Evolutionary conservation across 1,140 invertebrate species (phyloP).

Genomic region (Periplaneta americana): DNA sequence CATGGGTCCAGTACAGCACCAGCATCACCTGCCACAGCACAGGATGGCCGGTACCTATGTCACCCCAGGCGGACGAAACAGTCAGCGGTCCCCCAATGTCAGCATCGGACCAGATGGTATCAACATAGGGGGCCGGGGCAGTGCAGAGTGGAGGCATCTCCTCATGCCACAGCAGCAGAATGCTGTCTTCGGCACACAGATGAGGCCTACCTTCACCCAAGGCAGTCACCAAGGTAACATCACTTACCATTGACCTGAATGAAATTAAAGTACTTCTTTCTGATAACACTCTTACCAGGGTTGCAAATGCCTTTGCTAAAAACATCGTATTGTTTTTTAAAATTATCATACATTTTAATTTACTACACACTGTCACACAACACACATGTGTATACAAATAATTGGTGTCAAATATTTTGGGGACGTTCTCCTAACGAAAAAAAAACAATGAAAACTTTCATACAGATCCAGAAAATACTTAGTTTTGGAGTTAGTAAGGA

Average conservation of each 20-base stretch:
- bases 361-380: too few relatives aligned
- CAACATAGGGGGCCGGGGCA: constrained; percentile 23
- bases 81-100: constrained; percentile 45
- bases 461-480: too few relatives aligned
- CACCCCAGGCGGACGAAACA: constrained; percentile 36
- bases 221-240: not conserved
- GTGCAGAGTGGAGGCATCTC: constrained; percentile 59
- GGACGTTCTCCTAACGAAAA: too few relatives aligned
- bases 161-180: constrained; percentile 60
- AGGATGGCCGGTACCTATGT: constrained; percentile 20
- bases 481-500: too few relatives aligned
- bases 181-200: constrained; percentile 46
- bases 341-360: too few relatives aligned
- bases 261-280: not conserved
- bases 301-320: too few relatives aligned
- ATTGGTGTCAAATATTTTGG: too few relatives aligned
- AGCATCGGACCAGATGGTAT: constrained; percentile 38
- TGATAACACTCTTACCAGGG: too few relatives aligned
- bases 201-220: constrained; percentile 50
- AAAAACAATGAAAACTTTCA: too few relatives aligned
- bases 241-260: not conserved
- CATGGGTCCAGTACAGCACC: constrained; percentile 28
- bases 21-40: constrained; percentile 3
- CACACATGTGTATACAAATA: too few relatives aligned
- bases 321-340: too few relatives aligned